Conservation (phyloP, 2,888 invertebrate genomes). For the Caenorhabditis wallacei region DNA sequence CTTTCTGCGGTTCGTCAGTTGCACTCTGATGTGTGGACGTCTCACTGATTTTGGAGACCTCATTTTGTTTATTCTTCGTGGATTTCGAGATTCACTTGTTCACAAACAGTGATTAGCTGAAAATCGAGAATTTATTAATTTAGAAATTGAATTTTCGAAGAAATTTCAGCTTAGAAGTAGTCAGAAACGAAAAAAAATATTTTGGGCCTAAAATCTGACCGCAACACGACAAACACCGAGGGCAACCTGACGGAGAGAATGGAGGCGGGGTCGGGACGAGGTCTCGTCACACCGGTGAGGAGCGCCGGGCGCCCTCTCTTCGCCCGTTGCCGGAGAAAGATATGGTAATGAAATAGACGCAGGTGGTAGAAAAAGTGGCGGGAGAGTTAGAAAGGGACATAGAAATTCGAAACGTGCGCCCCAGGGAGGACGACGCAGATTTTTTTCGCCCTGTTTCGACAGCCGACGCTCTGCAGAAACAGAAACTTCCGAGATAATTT, state of each 20-base stretch:
- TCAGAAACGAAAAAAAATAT: conserved; percentile 13
- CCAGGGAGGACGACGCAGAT: conserved; percentile 8
- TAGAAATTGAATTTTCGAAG: not conserved
- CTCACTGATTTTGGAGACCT: conserved; percentile 72
- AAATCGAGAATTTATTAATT: conserved; percentile 10
- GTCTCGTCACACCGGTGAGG: conserved; percentile 53
- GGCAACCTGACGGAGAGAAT: conserved; percentile 48
- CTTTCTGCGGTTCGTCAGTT: conserved; percentile 70
- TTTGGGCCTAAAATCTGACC: conserved; percentile 65
- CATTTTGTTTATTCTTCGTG: conserved; percentile 66
- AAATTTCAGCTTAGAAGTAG: conserved; percentile 4
- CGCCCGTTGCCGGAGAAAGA: conserved; percentile 25
- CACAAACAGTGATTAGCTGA: conserved; percentile 67
- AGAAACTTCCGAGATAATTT: conserved; percentile 53
- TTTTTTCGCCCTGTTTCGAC: conserved; percentile 27
- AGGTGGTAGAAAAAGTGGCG: conserved; percentile 30
- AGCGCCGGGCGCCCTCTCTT: conserved; percentile 54
- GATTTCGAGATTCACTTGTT: conserved; percentile 68
- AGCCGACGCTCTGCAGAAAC: conserved; percentile 18
- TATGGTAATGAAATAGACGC: conserved; percentile 58
- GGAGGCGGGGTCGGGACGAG: conserved; percentile 51
- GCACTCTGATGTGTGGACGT: conserved; percentile 70
- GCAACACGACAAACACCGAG: conserved; percentile 61
- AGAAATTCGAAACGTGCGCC: conserved; percentile 54
- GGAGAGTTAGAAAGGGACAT: conserved; percentile 24